Conservation (phyloP, 2,888 invertebrate species). For the Anthophora plumipes region DNA sequence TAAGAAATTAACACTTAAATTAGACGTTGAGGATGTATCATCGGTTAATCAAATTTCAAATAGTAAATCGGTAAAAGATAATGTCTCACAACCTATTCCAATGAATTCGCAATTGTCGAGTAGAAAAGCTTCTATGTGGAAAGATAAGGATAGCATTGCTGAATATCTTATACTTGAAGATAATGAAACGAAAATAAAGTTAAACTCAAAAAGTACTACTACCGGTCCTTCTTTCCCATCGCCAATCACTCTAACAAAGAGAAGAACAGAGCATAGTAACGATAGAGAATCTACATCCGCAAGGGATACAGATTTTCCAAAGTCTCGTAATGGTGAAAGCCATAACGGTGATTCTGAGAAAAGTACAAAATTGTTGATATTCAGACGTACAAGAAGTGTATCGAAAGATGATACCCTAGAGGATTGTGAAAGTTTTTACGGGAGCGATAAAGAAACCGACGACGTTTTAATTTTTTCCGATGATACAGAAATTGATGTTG, state of each 20-base stretch:
- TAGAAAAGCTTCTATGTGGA: slow-evolving; percentile 74
- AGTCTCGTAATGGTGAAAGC: slow-evolving; percentile 75
- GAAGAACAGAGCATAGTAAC: slow-evolving; percentile 61
- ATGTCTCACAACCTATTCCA: slow-evolving; percentile 43
- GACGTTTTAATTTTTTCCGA: slow-evolving; percentile 88
- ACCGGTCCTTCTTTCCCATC: slow-evolving; percentile 1
- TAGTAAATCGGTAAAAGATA: slow-evolving; percentile 33
- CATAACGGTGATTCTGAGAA: slow-evolving; percentile 53
- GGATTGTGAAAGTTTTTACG: slow-evolving; percentile 87
- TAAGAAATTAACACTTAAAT: slow-evolving; percentile 76
- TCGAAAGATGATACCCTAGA: slow-evolving; percentile 77
- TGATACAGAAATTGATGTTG: slow-evolving; percentile 86
- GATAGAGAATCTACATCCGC: slow-evolving; percentile 82
- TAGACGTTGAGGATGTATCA: slow-evolving; percentile 52
- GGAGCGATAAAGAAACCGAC: slow-evolving; percentile 87
- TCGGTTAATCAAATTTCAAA: slow-evolving; percentile 25
- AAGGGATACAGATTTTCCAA: slow-evolving; percentile 75
- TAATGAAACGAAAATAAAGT: slow-evolving; percentile 80
- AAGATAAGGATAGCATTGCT: slow-evolving; percentile 79
- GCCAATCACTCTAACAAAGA: slow-evolving; percentile 18
- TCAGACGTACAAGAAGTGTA: slow-evolving; percentile 62
- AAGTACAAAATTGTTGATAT: slow-evolving; percentile 51
- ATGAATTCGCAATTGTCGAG: slow-evolving; percentile 74
- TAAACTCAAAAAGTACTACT: slow-evolving; percentile 31
- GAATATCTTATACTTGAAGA: slow-evolving; percentile 82